Percentiles rank a stretch among this genome's conserved stretches.
Conservation (phyloP, 2,113 vertebrate genomes). For the Conger conger region DNA sequence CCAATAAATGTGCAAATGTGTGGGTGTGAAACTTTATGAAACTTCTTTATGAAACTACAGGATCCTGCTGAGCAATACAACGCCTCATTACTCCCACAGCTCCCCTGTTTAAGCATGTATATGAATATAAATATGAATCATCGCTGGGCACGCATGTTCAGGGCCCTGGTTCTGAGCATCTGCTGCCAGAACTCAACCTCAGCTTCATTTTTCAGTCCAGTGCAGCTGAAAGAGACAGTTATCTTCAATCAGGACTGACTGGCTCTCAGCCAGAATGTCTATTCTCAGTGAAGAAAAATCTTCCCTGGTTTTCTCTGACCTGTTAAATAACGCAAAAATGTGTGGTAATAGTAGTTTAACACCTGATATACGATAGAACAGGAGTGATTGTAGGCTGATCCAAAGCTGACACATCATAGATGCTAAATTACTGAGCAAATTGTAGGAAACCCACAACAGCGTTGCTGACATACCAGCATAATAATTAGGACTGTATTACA, state of each 20-base stretch:
- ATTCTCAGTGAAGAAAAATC: neutral
- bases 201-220: constrained; percentile 13
- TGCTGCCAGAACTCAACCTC: neutral
- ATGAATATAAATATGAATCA: constrained; percentile 8
- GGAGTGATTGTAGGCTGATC: neutral
- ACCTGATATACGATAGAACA: neutral
- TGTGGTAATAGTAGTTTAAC: neutral
- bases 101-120: constrained; percentile 3
- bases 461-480: neutral
- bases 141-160: neutral
- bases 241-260: neutral
- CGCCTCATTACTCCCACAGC: neutral
- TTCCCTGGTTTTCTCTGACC: neutral
- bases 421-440: neutral
- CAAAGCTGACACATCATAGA: neutral
- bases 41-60: neutral
- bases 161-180: neutral
- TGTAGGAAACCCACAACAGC: neutral
- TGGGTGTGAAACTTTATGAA: neutral
- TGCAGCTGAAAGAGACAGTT: constrained; percentile 5
- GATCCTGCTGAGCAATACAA: neutral
- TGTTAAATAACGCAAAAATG: neutral
- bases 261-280: neutral
- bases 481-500: neutral
- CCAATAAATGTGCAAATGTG: neutral